phyloP scores from a whole-genome alignment of 1,140 invertebrate species.

The Procambarus virginalis region DNA sequence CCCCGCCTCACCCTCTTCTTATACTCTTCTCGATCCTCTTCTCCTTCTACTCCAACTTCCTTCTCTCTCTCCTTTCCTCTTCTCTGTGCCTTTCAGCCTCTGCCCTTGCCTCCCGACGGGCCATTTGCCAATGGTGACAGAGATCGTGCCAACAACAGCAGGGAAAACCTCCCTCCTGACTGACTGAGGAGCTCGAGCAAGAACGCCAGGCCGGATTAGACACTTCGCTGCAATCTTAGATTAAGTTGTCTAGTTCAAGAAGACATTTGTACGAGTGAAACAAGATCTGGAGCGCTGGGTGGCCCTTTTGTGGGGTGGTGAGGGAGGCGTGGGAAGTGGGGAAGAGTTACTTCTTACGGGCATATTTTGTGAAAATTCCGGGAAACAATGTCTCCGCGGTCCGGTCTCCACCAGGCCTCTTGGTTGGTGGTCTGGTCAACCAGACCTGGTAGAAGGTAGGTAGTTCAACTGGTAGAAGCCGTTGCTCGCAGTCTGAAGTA shows the following conservation, averaged over 20 bases:
- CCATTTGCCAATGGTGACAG: not conserved
- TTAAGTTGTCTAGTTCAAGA: constrained; percentile 7
- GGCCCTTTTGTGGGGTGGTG: too few relatives aligned
- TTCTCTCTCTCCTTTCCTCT: not conserved
- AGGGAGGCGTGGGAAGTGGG: too few relatives aligned
- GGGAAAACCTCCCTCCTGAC: not conserved
- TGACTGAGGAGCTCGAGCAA: not conserved
- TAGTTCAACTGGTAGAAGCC: too few relatives aligned
- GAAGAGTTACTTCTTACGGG: too few relatives aligned
- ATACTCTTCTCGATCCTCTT: not conserved
- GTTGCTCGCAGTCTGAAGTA: too few relatives aligned
- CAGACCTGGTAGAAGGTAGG: too few relatives aligned
- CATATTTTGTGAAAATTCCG: too few relatives aligned
- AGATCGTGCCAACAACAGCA: not conserved
- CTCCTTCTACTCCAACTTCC: not conserved
- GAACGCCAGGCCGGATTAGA: not conserved
- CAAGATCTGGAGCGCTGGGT: not conserved
- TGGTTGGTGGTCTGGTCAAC: too few relatives aligned
- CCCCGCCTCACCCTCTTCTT: not conserved
- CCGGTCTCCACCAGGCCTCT: too few relatives aligned
- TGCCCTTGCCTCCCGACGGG: too few relatives aligned
- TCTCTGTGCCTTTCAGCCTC: not conserved
- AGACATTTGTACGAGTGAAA: not conserved
- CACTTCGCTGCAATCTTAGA: constrained; percentile 1
- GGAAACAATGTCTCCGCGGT: too few relatives aligned